Evolutionary conservation across 1,140 invertebrate species (phyloP), one percentile per base, ranked within the genome.

Genomic region (Odontomachus brunneus): DNA sequence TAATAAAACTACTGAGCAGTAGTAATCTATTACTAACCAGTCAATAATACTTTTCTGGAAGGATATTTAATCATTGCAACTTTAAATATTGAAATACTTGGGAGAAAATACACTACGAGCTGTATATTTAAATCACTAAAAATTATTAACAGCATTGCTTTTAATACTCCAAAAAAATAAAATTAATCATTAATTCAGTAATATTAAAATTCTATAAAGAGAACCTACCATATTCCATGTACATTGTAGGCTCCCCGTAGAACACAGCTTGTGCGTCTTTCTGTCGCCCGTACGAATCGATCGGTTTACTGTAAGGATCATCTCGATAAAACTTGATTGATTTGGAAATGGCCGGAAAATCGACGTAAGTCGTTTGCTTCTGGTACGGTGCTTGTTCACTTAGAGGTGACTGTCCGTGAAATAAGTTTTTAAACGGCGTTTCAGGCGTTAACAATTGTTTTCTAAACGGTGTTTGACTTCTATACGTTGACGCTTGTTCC

Each of bases 191-290:
- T n/a, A n/a, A n/a, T n/a, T n/a, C n/a, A n/a, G n/a, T n/a, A n/a
- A n/a, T n/a, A n/a, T n/a, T n/a, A n/a, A n/a, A n/a, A n/a, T n/a
- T n/a, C n/a, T n/a, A n/a, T n/a, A n/a, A n/a, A n/a, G n/a, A n/a
- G n/a, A n/a, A 73, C 65, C 87, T 59, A 93, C 92, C 91, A 33
- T 85, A 87, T 74, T 89, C 90, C n/a, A 91, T 80, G 57, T 92
- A 88, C 82, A 85, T 89, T 14, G 81, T 82, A 15, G 91, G 84
- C 38, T 84, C 89, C 0, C 75, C 83, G 38, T 91, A 90, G 0
- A 88, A 86, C 0, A 86, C 75, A 2, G 85, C 65, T 19, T 87
- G 88, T n/a, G 82, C 75, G 0, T 75, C 26, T n/a, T 69, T 49
- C 7, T 83, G 81, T 3, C 82, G 67, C 1, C 63, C 72, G 48